Base-by-base conservation (phyloP, 2,113 vertebrate species). In the Cyprinus carpio region DNA sequence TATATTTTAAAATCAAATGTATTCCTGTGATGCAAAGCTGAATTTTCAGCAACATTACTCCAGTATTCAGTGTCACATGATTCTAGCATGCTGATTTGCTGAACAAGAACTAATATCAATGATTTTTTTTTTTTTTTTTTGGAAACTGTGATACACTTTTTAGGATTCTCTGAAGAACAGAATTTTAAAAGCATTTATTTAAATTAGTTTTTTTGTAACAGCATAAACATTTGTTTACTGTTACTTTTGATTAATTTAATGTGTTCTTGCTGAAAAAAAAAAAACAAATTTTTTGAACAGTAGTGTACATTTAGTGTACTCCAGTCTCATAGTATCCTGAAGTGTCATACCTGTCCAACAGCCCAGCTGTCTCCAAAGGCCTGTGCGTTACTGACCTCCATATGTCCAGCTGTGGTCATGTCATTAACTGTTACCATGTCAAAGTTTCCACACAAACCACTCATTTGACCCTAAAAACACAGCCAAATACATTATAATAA, bases 371-470 rank as follows among this genome's bases (percentile, higher is more conserved):
- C 96, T 92, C 98, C 98, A 92, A 99, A 99, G 49, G 96, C 93
- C 91, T 99, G 98, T 25, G 98, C 96, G 80, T 98, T 99, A 94
- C 95, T 96, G 89, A 99, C 97, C 92, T 99, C 98, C 94, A 99
- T 95, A 91, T 98, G 97, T 91, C 96, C 98, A 62, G 97, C 98
- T 67, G 97, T 99, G 83, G 97, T 99, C 94, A 99, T 96, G 88
- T 99, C 98, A 87, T 99, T 99, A 88, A 97, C 97, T 84, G 98
- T 99, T 81, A 96, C 97, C 88, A 96, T 97, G 91, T 99, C 98
- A 94, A 99, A 99, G 88, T 99, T 99, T 87, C 98, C 98, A 94
- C 98, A 99, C 81, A 99, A 91, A 69, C 98, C 98, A 88, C 94
- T 92, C 58, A 99, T 91, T 88, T 95, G 97, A n/a, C 96, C 96